Evolutionary conservation across 2,888 invertebrate genomes (phyloP), one percentile per base, ranked within the genome.

Genomic region (Tipula helvola): DNA sequence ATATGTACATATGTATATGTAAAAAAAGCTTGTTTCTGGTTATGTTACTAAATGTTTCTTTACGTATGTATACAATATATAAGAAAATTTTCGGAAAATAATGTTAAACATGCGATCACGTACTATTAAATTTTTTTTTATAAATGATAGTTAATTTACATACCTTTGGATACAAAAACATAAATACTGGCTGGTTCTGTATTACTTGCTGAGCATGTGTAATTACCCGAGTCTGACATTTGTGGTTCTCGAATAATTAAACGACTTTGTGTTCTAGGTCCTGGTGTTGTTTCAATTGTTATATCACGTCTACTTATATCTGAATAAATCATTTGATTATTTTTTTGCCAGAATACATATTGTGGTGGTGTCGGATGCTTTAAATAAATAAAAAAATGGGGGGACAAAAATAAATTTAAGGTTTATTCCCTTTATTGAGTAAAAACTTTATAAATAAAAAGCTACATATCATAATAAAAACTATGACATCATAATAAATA

Each of bases 331-430:
- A 97, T 97, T 90, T 96, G 95, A 92, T 96, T 96, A 93, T 97
- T 97, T 93, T 97, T 97, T 93, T 96, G 97, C 97, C 97, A 97
- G 93, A 97, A 97, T 90, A 98, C 97, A 93, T 97, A 97, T 92
- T 97, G 97, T 88, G 97, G 97, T 89, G 97, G 97, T 90, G 95
- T 96, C 87, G 97, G 97, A 91, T 97, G 97, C 96, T 97, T 84
- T 84, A 39, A 16, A 39, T 8, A n/a, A 84, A 39, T 2, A 84
- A 39, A 39, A n/a, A 39, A 84, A 83, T 36, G 18, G 18, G 5
- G 5, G 2, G 18, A 18, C 0, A 71, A 71, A 28, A 71, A 2
- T 28, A 28, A 71, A 16, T 3, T 39, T 7, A 16, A 10, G 3
- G 36, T 83, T 39, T 71, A 71, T 71, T 71, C 71, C 71, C 71